Evolutionary conservation across 2,888 invertebrate species (phyloP).

Genomic region (Morinoia aosen): DNA sequence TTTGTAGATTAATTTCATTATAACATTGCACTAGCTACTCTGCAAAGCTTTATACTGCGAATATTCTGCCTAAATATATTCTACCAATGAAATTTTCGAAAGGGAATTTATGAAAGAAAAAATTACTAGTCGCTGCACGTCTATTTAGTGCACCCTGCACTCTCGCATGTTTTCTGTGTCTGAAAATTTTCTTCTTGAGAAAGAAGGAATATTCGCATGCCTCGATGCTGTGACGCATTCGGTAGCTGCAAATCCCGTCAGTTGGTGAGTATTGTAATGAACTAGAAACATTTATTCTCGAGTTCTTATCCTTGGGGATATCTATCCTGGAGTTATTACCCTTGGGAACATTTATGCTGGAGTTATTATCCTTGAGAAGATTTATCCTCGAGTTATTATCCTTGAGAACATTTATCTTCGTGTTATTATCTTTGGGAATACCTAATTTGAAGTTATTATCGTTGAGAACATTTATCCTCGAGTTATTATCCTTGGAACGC

Average conservation of each 20-base stretch:
- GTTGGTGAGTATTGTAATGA: neutral
- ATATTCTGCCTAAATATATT: neutral
- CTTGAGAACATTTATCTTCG: no score
- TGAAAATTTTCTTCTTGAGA: neutral
- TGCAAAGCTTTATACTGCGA: no score
- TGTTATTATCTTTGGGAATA: no score
- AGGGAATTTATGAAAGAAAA: neutral
- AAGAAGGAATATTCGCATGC: neutral
- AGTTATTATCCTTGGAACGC: neutral
- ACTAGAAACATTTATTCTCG: neutral
- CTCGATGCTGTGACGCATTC: neutral
- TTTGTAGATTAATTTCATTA: neutral
- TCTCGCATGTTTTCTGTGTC: neutral
- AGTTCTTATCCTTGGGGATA: neutral
- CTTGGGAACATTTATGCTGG: no score
- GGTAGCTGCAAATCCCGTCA: neutral
- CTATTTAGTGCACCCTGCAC: neutral
- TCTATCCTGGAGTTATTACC: no score
- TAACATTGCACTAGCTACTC: no score
- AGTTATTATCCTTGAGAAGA: no score
- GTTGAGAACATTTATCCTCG: neutral
- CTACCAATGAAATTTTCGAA: neutral
- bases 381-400: no score
- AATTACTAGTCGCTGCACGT: neutral
- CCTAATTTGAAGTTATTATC: no score